Evolutionary conservation across 2,888 invertebrate species (phyloP), one percentile per base, ranked within the genome.

Genomic region (Octonoba sinensis): DNA sequence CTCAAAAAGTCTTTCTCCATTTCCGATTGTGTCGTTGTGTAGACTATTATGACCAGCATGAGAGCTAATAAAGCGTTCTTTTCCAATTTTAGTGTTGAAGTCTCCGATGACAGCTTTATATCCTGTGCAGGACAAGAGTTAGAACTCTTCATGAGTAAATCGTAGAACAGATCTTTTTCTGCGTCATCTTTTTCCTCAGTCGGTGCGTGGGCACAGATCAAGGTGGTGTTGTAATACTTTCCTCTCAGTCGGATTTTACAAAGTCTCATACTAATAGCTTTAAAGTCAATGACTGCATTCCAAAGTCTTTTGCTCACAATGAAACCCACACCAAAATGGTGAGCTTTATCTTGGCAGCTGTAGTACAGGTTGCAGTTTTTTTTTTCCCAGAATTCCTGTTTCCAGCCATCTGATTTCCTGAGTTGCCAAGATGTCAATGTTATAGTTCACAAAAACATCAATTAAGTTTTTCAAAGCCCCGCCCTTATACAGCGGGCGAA

Each of bases 231-330:
- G 22, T 57, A 70, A 46, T 57, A 16, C 20, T 20, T 70, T 22
- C 69, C 57, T 46, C 18, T 70, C 16, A 57, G 18, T 60, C 60
- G 22, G 11, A 62, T 51, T 36, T 60, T 72, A 62, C 60, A 62
- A 72, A 72, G 27, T 27, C 62, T 72, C 36, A 62, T 27, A 49
- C 13, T 51, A n/a, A 72, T 51, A n/a, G 47, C 49, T 24, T 47
- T n/a, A n/a, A n/a, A n/a, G n/a, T n/a, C n/a, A n/a, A 69, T 15
- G 4, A 56, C 54, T 18, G 56, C 1, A 15, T 56, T 69, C 36
- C 57, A 44, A 11, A 57, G 18, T 56, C 69, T 56, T 69, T 69
- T 69, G n/a, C 69, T 36, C 20, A 54, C 57, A n/a, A 54, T 69
- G 56, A 36, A 56, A 0, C 44, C 69, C n/a, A 69, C 36, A 6